A percentile compares a stretch with the other conserved stretches of the same genome.
These are phyloP conservation scores for Conus ventricosus DNA, from an alignment of 1,140 invertebrate genomes.

Conservation along the genomic window DNA sequence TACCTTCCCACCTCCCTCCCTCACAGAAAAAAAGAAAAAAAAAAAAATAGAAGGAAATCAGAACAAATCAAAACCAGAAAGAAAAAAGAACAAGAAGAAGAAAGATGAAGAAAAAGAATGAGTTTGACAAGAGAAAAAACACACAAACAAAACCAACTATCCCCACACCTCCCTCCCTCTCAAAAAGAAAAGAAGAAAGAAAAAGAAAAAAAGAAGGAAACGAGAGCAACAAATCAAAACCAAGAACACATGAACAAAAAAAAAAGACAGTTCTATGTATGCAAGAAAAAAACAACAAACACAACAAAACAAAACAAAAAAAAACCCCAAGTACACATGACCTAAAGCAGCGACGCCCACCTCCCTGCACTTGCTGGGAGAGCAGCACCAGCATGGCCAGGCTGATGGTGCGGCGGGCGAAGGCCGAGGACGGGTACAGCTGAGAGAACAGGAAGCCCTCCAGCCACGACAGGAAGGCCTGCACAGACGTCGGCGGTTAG, in stretches of 20 bases:
- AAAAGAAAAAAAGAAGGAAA: too few species aligned
- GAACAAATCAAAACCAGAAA: too few species aligned
- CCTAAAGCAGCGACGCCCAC: not conserved
- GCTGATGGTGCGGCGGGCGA: constrained; percentile 81
- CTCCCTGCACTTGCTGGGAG: constrained; percentile 15
- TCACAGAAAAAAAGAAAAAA: too few species aligned
- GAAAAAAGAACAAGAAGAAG: too few species aligned
- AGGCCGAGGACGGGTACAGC: constrained; percentile 83
- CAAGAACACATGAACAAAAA: not conserved
- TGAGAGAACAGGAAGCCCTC: constrained; percentile 77
- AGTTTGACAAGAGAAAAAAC: too few species aligned
- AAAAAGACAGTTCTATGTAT: not conserved
- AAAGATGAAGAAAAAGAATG: too few species aligned
- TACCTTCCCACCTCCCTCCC: too few species aligned
- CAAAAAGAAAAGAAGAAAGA: not conserved
- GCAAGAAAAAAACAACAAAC: not conserved
- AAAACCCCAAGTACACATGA: too few species aligned
- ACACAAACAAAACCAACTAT: too few species aligned
- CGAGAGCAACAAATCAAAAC: not conserved
- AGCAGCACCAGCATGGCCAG: constrained; percentile 78
- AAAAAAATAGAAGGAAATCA: too few species aligned
- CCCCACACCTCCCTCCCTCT: not conserved
- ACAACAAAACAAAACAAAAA: too few species aligned
- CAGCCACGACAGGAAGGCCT: constrained; percentile 77
- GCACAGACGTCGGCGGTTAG: not conserved